Percentiles rank a stretch among this genome's conserved stretches.
Evolutionary conservation across 2,888 invertebrate genomes (phyloP).

Genomic region (Fissipunctia ypsillon): DNA sequence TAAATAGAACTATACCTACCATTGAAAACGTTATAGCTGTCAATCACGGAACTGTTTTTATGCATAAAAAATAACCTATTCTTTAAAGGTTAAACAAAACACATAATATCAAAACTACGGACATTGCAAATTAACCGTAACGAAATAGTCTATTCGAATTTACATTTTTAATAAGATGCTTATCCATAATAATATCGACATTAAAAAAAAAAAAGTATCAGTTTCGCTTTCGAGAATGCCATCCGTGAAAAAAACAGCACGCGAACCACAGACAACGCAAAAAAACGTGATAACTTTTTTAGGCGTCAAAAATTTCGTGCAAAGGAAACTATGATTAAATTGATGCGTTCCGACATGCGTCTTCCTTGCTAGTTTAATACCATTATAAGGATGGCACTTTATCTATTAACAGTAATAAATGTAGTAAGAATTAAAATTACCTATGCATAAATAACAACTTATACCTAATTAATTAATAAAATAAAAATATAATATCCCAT

Average conservation of each 20-base stretch:
- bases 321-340: constrained; percentile 75
- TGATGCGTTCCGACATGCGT: constrained; percentile 78
- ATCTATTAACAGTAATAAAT: neutral
- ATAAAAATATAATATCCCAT: neutral
- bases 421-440: neutral
- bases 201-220: constrained; percentile 47
- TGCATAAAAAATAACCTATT: neutral
- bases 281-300: constrained; percentile 73
- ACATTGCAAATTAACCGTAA: constrained; percentile 16
- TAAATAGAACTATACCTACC: too few relatives aligned
- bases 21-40: too few relatives aligned
- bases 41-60: constrained; percentile 12
- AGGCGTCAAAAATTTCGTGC: constrained; percentile 76
- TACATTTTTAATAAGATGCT: neutral
- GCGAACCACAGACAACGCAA: constrained; percentile 71
- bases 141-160: neutral
- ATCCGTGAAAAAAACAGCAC: constrained; percentile 65
- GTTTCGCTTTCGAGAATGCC: constrained; percentile 69
- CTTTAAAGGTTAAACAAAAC: constrained; percentile 11
- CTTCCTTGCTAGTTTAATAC: constrained; percentile 68
- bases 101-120: constrained; percentile 6
- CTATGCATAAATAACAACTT: too few relatives aligned
- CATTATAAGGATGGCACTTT: constrained; percentile 53
- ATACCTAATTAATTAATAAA: neutral
- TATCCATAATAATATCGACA: constrained; percentile 6